A percentile compares a stretch with the other conserved stretches of the same genome.
phyloP scores from a whole-genome alignment of 2,797 vertebrate genomes.

The Spinibarbus caldwelli region DNA sequence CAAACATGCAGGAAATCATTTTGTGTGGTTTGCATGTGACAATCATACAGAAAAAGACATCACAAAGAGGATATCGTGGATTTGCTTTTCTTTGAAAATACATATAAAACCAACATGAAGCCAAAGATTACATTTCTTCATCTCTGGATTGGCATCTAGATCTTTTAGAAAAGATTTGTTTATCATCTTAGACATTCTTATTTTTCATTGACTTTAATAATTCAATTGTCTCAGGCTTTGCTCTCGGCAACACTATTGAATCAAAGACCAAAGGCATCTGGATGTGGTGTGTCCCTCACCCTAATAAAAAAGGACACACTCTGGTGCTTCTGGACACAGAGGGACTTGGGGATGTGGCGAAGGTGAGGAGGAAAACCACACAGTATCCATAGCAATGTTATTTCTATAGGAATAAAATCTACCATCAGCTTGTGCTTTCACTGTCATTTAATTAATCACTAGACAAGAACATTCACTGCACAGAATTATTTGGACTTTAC shows the following conservation, averaged over 20 bases:
- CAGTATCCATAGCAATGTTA: neutral
- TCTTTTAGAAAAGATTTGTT: too few species aligned
- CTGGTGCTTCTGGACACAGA: constrained; percentile 76
- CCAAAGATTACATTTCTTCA: neutral
- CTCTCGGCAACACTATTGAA: constrained; percentile 64
- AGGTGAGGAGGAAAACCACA: constrained; percentile 29
- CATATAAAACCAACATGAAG: too few species aligned
- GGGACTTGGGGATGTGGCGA: constrained; percentile 71
- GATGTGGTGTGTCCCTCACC: constrained; percentile 69
- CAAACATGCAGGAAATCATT: neutral
- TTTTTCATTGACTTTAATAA: neutral
- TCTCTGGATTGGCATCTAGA: too few species aligned
- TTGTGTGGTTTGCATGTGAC: neutral
- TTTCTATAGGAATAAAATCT: neutral
- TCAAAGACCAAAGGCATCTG: constrained; percentile 76
- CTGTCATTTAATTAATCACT: neutral
- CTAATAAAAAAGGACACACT: constrained; percentile 31
- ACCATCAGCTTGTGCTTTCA: neutral
- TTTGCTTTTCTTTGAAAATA: too few species aligned
- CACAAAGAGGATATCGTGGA: too few species aligned
- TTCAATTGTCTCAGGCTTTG: constrained; percentile 63
- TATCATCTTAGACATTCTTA: neutral
- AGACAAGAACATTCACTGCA: too few species aligned
- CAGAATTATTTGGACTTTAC: neutral
- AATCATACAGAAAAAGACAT: too few species aligned